Conservation (phyloP, 2,113 vertebrate genomes). For the Oncorhynchus clarkii region DNA sequence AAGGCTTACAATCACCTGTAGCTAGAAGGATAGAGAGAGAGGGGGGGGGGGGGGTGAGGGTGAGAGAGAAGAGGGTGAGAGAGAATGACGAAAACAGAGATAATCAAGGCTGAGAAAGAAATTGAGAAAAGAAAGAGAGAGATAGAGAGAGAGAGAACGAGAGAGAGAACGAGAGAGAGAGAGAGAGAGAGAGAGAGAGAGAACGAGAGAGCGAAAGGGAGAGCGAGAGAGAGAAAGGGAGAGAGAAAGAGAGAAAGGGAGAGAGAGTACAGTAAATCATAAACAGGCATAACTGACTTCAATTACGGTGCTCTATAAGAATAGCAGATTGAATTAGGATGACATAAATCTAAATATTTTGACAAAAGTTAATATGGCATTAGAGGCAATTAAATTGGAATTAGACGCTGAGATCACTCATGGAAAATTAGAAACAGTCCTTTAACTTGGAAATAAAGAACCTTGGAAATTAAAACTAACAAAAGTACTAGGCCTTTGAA, state of each 20-base stretch:
- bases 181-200: not conserved
- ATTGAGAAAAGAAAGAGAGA: slow-evolving; percentile 21
- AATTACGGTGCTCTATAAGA: slow-evolving; percentile 40
- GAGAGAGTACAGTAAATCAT: slow-evolving; percentile 52
- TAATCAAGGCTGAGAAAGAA: slow-evolving; percentile 44
- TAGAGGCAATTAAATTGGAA: slow-evolving; percentile 71
- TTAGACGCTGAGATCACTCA: slow-evolving; percentile 64
- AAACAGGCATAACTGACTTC: slow-evolving; percentile 52
- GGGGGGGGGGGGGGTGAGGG: slow-evolving; percentile 29
- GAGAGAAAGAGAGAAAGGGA: slow-evolving; percentile 43
- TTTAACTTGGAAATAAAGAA: slow-evolving; percentile 41
- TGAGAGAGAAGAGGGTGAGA: slow-evolving; percentile 31
- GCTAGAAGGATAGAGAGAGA: slow-evolving; percentile 51
- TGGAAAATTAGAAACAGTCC: slow-evolving; percentile 68
- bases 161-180: not conserved
- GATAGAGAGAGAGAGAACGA: slow-evolving; percentile 41
- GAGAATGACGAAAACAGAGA: slow-evolving; percentile 42
- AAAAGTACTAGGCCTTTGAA: slow-evolving; percentile 53
- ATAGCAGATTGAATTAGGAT: slow-evolving; percentile 58
- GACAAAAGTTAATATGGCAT: slow-evolving; percentile 72
- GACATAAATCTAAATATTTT: slow-evolving; percentile 75
- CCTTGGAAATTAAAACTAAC: slow-evolving; percentile 59
- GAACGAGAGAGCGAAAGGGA: slow-evolving; percentile 47
- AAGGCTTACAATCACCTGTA: slow-evolving; percentile 74
- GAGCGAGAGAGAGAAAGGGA: not conserved